A percentile compares a stretch with the other conserved stretches of the same genome.
Evolutionary conservation across 2,797 vertebrate genomes (phyloP).

Genomic region (Mastacembelus armatus): DNA sequence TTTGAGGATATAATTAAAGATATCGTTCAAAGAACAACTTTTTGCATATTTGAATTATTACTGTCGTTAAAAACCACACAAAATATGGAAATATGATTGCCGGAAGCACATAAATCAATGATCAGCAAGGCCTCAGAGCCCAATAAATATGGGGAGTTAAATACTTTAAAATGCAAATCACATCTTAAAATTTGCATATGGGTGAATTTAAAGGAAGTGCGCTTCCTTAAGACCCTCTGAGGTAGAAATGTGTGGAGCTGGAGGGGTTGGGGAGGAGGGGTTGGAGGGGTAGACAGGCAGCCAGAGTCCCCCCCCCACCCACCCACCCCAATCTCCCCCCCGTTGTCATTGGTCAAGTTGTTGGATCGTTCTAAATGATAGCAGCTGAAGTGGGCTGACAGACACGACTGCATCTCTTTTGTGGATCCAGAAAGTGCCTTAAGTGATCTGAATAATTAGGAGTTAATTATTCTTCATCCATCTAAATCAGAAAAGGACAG

Average conservation of each 20-base stretch:
- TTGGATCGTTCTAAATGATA: conserved; percentile 94
- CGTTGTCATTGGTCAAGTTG: conserved; percentile 96
- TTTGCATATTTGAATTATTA: conserved; percentile 99
- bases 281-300: conserved; percentile 86
- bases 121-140: conserved; percentile 99
- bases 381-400: conserved; percentile 93
- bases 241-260: conserved; percentile 91
- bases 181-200: conserved; percentile 96
- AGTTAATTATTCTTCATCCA: conserved; percentile 99
- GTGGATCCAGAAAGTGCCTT: conserved; percentile 96
- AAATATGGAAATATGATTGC: conserved; percentile 99
- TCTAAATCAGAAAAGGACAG: conserved; percentile 99
- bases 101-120: conserved; percentile 99
- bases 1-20: conserved; percentile 99
- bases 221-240: conserved; percentile 97
- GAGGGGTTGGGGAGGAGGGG: conserved; percentile 75
- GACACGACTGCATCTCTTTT: conserved; percentile 92
- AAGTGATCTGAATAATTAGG: conserved; percentile 99
- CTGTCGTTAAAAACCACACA: conserved; percentile 99
- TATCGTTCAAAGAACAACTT: conserved; percentile 99
- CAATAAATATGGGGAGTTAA: conserved; percentile 99
- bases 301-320: no score
- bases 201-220: conserved; percentile 98
- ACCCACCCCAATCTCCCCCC: no score
- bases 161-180: conserved; percentile 99